phyloP scores from a whole-genome alignment of 2,888 invertebrate species.

The Cheilosia urbana region DNA sequence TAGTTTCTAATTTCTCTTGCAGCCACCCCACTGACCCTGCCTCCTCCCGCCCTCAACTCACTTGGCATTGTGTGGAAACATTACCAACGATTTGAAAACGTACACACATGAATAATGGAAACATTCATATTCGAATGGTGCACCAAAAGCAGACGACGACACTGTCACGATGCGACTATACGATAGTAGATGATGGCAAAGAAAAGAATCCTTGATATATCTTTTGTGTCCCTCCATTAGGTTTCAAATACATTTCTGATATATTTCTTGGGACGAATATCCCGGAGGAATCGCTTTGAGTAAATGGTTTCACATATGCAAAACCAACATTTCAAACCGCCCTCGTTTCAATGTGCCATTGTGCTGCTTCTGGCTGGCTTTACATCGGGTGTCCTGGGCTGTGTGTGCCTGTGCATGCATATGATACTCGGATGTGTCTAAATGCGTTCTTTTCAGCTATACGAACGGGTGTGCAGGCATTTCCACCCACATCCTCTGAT shows the following conservation, averaged over 20 bases:
- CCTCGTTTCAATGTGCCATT: constrained; percentile 24
- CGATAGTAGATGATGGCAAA: not conserved
- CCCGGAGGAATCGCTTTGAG: constrained; percentile 57
- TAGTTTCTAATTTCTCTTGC: constrained; percentile 39
- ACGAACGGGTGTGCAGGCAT: not conserved
- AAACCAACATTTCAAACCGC: constrained; percentile 68
- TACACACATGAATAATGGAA: constrained; percentile 72
- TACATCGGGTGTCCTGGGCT: constrained; percentile 21
- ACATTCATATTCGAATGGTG: constrained; percentile 49
- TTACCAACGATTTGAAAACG: constrained; percentile 59
- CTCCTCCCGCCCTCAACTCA: not conserved
- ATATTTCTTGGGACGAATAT: constrained; percentile 54
- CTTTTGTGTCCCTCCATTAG: constrained; percentile 70
- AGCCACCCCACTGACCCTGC: not conserved
- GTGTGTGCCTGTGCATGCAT: constrained; percentile 59
- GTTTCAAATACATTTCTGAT: constrained; percentile 62
- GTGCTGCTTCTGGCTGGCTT: constrained; percentile 35
- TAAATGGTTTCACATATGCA: constrained; percentile 71
- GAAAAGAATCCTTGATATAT: constrained; percentile 57
- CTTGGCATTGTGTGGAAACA: constrained; percentile 48
- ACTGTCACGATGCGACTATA: not conserved
- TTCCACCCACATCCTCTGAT: constrained; percentile 13
- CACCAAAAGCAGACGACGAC: constrained; percentile 2
- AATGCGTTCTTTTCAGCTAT: constrained; percentile 47
- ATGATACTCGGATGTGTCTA: constrained; percentile 50